Evolutionary conservation across 2,113 vertebrate species (phyloP).

Genomic region (Condylura cristata): DNA sequence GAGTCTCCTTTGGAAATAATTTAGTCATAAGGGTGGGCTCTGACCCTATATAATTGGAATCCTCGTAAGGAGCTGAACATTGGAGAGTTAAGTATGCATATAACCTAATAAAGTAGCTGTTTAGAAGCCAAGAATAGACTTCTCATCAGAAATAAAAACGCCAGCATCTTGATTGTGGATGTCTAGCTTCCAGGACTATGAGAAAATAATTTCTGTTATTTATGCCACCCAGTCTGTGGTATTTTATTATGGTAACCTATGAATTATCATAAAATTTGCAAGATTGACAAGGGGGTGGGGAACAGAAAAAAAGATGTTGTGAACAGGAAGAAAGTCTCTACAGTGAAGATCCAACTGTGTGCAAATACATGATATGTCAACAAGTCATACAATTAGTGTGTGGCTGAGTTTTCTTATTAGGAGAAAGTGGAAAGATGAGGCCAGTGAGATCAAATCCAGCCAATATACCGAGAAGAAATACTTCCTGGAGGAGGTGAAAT

Average conservation of each 20-base stretch:
- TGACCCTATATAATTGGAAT: not conserved
- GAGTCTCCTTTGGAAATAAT: not conserved
- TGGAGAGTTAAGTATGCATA: not conserved
- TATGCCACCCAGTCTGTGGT: no score
- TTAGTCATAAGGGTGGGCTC: not conserved
- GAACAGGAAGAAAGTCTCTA: not conserved
- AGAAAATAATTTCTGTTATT: not conserved
- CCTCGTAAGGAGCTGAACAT: not conserved
- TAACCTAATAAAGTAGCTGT: not conserved
- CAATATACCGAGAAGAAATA: not conserved
- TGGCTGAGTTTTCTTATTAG: not conserved
- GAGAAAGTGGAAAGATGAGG: not conserved
- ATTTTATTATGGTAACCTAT: not conserved
- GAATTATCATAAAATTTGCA: not conserved
- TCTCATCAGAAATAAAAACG: not conserved
- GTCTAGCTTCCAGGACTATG: not conserved
- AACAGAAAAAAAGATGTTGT: not conserved
- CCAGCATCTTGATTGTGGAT: not conserved
- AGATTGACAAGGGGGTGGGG: not conserved
- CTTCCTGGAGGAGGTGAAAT: not conserved
- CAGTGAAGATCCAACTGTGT: not conserved
- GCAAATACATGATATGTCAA: not conserved
- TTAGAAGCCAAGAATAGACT: not conserved
- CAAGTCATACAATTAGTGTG: not conserved
- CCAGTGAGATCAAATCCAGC: not conserved